These are phyloP conservation scores for Elegia similella DNA, from an alignment of 2,888 invertebrate genomes.

Conservation along the genomic window DNA sequence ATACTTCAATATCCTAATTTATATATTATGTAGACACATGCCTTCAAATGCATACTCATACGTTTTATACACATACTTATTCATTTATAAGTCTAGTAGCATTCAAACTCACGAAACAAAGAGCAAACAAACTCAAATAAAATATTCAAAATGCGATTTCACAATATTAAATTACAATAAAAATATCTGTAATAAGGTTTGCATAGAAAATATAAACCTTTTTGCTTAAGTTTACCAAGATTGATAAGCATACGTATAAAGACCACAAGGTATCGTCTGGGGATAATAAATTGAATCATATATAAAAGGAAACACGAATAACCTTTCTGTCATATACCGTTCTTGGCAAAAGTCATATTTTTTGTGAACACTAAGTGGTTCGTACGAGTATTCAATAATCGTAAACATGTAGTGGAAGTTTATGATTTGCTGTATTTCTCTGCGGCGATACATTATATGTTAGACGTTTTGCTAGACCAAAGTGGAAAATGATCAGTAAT, in stretches of 20 bases:
- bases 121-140: not conserved
- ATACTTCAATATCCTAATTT: no score
- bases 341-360: not conserved
- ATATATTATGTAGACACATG: no score
- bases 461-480: no score
- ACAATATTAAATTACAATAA: not conserved
- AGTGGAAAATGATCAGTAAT: no score
- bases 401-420: constrained; percentile 13
- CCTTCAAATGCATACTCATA: no score
- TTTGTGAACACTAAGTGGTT: constrained; percentile 15
- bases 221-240: not conserved
- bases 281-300: constrained; percentile 20
- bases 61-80: no score
- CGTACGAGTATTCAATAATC: constrained; percentile 20
- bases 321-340: constrained; percentile 8
- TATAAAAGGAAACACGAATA: constrained; percentile 16
- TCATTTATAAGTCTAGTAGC: not conserved
- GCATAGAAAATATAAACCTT: not conserved
- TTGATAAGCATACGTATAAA: not conserved
- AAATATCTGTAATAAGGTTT: not conserved
- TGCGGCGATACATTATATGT: no score
- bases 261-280: constrained; percentile 1
- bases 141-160: not conserved
- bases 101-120: not conserved
- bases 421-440: not conserved